Evolutionary conservation across 2,888 invertebrate species (phyloP).

Genomic region (Copidosoma aretas): DNA sequence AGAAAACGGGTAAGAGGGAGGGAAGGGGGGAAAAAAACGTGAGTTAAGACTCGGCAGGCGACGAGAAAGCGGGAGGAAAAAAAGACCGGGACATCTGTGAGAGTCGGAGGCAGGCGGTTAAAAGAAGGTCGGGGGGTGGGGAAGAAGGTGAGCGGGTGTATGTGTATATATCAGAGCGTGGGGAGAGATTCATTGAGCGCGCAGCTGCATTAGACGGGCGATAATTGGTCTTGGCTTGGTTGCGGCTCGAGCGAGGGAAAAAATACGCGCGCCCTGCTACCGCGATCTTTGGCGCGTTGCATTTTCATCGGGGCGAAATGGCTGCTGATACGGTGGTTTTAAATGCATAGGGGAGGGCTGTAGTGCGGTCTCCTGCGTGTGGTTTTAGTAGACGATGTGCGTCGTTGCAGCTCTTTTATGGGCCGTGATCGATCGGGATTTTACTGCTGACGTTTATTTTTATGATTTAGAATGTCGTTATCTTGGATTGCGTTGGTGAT

Average conservation of each 20-base stretch:
- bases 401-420: no score
- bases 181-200: conserved; percentile 34
- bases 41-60: neutral
- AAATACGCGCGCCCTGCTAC: conserved; percentile 7
- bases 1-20: neutral
- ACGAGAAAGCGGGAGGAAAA: neutral
- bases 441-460: no score
- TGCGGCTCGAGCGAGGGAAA: conserved; percentile 39
- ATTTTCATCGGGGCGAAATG: no score
- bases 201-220: conserved; percentile 45
- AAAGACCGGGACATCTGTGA: neutral
- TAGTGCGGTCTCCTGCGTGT: no score
- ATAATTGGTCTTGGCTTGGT: conserved; percentile 47
- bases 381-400: no score
- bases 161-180: conserved; percentile 5
- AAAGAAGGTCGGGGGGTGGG: neutral
- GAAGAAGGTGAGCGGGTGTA: conserved; percentile 4
- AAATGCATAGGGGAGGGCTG: no score
- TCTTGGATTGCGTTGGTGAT: no score
- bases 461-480: no score
- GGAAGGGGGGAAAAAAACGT: neutral
- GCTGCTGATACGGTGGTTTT: no score
- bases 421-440: no score
- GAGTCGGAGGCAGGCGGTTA: conserved; percentile 1
- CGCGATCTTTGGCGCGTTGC: neutral